A percentile compares a stretch with the other conserved stretches of the same genome.
Conservation (phyloP, 2,797 vertebrate species). For the Sebastes minor region DNA sequence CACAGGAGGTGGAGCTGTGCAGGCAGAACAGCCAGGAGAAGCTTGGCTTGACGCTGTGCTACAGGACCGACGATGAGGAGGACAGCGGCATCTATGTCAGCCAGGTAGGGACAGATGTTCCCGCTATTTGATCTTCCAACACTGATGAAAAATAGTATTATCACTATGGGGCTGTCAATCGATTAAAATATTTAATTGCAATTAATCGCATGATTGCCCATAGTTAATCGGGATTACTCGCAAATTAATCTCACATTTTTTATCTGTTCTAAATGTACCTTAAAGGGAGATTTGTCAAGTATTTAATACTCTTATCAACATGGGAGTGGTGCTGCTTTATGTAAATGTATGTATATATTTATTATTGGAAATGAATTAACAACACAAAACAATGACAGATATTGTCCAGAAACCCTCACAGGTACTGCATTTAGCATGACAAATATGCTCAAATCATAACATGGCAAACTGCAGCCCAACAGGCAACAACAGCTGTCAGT, state of each 20-base stretch:
- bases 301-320: background rate
- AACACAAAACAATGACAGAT: accelerated
- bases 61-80: conserved; percentile 95
- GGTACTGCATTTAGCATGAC: too few species aligned
- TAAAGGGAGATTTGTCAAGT: background rate
- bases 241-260: background rate
- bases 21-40: conserved; percentile 92
- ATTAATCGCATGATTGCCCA: background rate
- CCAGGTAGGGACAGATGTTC: conserved; percentile 79
- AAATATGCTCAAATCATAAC: too few species aligned
- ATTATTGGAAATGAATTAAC: too few species aligned
- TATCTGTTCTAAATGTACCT: background rate
- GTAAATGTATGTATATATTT: too few species aligned
- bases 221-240: background rate
- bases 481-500: too few species aligned
- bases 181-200: background rate
- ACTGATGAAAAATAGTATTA: background rate
- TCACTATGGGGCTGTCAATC: background rate
- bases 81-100: conserved; percentile 94
- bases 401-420: too few species aligned
- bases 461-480: too few species aligned
- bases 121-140: background rate
- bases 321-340: background rate
- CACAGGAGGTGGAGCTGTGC: conserved; percentile 92
- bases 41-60: conserved; percentile 94